Conservation (phyloP, 2,797 vertebrate species). For the Melanogrammus aeglefinus region DNA sequence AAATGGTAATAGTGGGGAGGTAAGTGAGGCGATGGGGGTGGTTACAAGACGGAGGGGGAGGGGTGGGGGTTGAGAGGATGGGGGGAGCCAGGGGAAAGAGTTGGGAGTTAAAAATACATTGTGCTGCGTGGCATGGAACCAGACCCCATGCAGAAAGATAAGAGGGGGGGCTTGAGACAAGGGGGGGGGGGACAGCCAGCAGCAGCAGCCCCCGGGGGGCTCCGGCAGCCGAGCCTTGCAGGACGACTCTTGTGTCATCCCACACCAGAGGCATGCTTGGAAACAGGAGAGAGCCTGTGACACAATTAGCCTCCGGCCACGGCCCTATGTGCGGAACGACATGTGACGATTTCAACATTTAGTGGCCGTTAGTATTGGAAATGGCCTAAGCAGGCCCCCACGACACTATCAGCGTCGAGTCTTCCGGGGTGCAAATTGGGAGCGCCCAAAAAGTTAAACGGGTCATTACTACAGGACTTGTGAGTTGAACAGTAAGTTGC, state of each 20-base stretch:
- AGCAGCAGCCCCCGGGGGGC: neutral
- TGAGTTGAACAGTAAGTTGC: neutral
- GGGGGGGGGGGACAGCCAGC: neutral
- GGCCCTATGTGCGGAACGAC: neutral
- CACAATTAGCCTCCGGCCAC: neutral
- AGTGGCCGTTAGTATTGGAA: neutral
- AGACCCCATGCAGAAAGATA: conserved; percentile 64
- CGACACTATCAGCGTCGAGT: neutral
- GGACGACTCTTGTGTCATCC: conserved; percentile 41
- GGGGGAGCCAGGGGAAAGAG: conserved; percentile 29
- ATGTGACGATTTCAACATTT: neutral
- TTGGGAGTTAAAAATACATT: conserved; percentile 75
- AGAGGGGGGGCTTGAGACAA: conserved; percentile 29
- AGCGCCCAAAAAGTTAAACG: neutral
- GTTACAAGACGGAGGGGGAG: conserved; percentile 19
- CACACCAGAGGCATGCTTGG: conserved; percentile 23
- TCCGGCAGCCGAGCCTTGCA: neutral
- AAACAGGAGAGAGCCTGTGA: neutral
- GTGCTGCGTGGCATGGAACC: conserved; percentile 74
- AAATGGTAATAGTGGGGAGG: neutral
- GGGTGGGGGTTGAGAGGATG: conserved; percentile 15
- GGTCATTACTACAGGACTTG: neutral
- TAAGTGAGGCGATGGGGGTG: neutral
- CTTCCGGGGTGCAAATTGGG: neutral
- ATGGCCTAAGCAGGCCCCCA: neutral